These are phyloP conservation scores for Luehdorfia chinensis DNA, from an alignment of 1,140 invertebrate genomes.

Conservation along the genomic window DNA sequence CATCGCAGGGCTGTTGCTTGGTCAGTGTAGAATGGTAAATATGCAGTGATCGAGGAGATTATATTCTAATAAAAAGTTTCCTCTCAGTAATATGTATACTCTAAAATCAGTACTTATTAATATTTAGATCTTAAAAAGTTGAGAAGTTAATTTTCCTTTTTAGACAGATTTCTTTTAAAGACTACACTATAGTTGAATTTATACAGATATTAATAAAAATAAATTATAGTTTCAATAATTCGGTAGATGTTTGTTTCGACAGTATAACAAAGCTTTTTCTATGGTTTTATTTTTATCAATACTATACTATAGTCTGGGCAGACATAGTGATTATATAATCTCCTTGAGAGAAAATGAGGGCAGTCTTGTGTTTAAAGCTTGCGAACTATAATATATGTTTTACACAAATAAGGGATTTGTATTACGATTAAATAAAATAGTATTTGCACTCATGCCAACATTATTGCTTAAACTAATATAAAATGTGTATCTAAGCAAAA, in stretches of 20 bases:
- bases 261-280: not conserved
- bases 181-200: conserved; percentile 7
- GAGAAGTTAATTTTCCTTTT: too few relatives aligned
- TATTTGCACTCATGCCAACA: conserved; percentile 53
- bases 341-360: conserved; percentile 36
- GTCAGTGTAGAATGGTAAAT: conserved; percentile 53
- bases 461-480: conserved; percentile 40
- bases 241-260: conserved; percentile 1
- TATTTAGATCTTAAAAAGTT: conserved; percentile 2
- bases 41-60: conserved; percentile 49
- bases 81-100: conserved; percentile 3
- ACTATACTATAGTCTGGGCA: not conserved
- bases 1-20: conserved; percentile 50
- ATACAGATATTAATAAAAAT: conserved; percentile 1
- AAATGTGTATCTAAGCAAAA: conserved; percentile 30
- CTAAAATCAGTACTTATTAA: conserved; percentile 14
- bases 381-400: conserved; percentile 55
- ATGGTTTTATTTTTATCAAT: not conserved
- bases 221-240: not conserved
- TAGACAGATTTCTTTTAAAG: conserved; percentile 9
- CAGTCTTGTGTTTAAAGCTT: conserved; percentile 50
- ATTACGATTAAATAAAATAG: conserved; percentile 60
- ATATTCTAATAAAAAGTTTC: conserved; percentile 25
- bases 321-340: conserved; percentile 36
- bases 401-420: conserved; percentile 55